phyloP scores from a whole-genome alignment of 1,140 invertebrate genomes.

The Dinothrombium tinctorium region DNA sequence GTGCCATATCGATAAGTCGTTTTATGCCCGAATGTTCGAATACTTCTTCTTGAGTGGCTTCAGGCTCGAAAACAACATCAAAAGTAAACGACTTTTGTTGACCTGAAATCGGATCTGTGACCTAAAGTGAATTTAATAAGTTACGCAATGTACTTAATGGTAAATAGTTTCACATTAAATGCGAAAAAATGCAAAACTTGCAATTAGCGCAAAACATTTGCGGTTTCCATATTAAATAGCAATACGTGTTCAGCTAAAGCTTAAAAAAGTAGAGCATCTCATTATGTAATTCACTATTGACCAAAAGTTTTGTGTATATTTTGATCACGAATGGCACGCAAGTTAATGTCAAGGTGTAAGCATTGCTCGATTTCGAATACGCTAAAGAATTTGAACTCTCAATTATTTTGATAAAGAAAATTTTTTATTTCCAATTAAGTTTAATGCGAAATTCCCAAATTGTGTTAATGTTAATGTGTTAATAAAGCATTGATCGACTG shows the following conservation, averaged over 20 bases:
- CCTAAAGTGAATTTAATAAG: constrained; percentile 1
- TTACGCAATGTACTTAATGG: neutral
- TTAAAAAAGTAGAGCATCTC: too few species aligned
- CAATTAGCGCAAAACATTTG: neutral
- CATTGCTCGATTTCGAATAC: too few species aligned
- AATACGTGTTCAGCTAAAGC: neutral
- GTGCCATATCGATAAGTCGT: constrained; percentile 67
- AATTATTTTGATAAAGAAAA: too few species aligned
- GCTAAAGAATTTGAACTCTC: too few species aligned
- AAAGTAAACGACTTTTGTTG: constrained; percentile 45
- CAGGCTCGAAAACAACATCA: constrained; percentile 54
- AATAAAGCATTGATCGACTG: too few species aligned
- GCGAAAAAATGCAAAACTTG: neutral
- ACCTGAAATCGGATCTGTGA: constrained; percentile 7
- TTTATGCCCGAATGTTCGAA: constrained; percentile 57
- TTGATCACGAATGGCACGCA: too few species aligned
- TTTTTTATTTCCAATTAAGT: too few species aligned
- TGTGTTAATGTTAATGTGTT: too few species aligned
- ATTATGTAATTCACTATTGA: too few species aligned
- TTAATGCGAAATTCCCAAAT: too few species aligned
- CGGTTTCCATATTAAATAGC: neutral
- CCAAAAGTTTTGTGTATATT: too few species aligned
- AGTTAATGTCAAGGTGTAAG: too few species aligned
- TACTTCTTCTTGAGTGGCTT: constrained; percentile 52
- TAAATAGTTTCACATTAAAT: neutral